Base-by-base conservation (phyloP, 2,888 invertebrate genomes). In the Nowickia ferox region DNA sequence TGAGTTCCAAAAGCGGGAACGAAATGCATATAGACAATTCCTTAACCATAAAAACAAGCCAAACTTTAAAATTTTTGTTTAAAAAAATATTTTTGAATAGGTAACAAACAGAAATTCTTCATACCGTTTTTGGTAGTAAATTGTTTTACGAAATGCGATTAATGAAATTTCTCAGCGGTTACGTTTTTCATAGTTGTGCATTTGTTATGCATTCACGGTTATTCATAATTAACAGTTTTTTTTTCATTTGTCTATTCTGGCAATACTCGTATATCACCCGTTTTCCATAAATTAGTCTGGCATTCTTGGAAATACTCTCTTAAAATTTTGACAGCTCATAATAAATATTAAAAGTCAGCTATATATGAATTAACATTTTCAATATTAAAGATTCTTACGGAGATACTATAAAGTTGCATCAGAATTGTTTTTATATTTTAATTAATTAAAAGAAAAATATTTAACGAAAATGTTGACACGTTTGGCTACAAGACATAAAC, bases 391-490 rank as follows among this genome's bases (percentile, higher is more conserved):
- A 72, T 76, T 46, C 53, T 61, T 44, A 65, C 81, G 55, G 80
- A 65, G 46, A 51, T 40, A 51, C 59, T n/a, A 63, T 69, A 63
- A 53, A 51, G 69, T 82, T 86, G 69, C 78, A 83, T 83, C 85
- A 82, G 79, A 48, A 40, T 57, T 51, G 8, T 13, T 13, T 46
- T 46, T 66, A 15, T 55, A 69, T 51, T 42, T 6, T 61, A 19
- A 5, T 68, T 44, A 19, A 75, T 46, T 30, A 42, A 22, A 40
- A 19, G 22, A 15, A 48, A 44, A 65, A 19, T 13, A 69, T 13
- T 69, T 48, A 30, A 61, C 15, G 42, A 88, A 87, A 82, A 90
- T 90, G 90, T 77, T 89, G 40, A 44, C 88, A 42, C 89, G 89
- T 61, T 83, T 90, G 71, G 86, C 63, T 66, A 86, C 30, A 38